Evolutionary conservation across 2,888 invertebrate genomes (phyloP), one percentile per base, ranked within the genome.

Genomic region (Hyposoter dolosus): DNA sequence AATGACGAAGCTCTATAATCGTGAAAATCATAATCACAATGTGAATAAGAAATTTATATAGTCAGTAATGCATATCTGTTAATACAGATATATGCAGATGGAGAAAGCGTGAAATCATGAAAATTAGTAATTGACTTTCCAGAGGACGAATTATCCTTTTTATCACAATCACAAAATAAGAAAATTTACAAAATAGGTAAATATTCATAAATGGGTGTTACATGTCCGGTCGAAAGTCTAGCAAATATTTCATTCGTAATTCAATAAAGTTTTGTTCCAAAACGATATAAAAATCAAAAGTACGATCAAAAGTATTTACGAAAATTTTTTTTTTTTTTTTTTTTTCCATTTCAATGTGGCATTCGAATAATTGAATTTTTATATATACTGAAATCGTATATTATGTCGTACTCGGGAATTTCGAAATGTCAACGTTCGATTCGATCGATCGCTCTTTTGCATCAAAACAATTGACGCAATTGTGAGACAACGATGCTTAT

Each of bases 91-190:
- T 50, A 76, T 40, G 12, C n/a, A n/a, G 32, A 43, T 60, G 50
- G 74, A 66, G 81, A 81, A 81, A 81, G 81, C 81, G 81, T 81
- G 72, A 50, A 74, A 81, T 81, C 47, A 81, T 72, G 72, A 77
- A 60, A 74, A 81, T 81, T 66, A 47, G 23, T 74, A 65, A 75
- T 82, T 53, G 75, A 75, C 60, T 82, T 68, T 82, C 75, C 68
- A 75, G 47, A 69, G 56, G 69, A 79, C 50, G 69, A 69, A 69
- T 69, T 40, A 78, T 40, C n/a, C 35, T 68, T 40, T 56, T 56
- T 60, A 56, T 56, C 56, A 56, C 10, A 56, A 56, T 56, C 12
- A 56, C 56, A 23, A n/a, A n/a, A 23, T 56, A 23, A 56, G 17
- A 19, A 19, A 56, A 35, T 45, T 76, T 7, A 63, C 45, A 65